Conservation (phyloP, 2,113 vertebrate genomes). For the Urocolius indicus region DNA sequence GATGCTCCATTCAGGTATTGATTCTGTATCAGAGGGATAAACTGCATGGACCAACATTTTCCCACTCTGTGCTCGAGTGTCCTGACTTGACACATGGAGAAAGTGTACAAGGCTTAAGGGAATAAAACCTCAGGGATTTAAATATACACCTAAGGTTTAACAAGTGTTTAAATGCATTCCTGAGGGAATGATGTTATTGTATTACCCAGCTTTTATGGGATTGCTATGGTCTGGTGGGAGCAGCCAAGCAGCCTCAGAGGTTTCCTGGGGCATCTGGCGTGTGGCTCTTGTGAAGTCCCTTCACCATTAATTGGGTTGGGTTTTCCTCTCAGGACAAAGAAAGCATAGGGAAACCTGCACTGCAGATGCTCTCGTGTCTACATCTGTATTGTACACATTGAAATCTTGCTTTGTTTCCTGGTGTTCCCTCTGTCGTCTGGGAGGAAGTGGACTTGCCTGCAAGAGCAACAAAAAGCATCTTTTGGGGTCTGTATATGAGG, state of each 20-base stretch:
- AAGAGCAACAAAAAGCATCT: not conserved
- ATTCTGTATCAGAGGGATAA: not conserved
- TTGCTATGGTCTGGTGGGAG: not conserved
- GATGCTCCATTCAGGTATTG: not conserved
- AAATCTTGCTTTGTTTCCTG: not conserved
- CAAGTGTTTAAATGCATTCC: not conserved
- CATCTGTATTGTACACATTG: not conserved
- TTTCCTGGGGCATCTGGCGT: not conserved
- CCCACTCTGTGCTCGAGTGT: rapidly evolving
- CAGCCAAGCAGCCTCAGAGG: not conserved
- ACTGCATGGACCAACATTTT: not conserved
- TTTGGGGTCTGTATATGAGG: not conserved
- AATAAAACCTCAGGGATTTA: not conserved
- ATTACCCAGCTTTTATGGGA: not conserved
- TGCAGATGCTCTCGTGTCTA: not conserved
- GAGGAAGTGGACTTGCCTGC: not conserved
- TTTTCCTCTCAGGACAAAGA: not conserved
- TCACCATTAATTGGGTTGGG: not conserved
- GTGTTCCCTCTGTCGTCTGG: not conserved
- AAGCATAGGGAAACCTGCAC: not conserved
- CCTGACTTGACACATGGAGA: rapidly evolving
- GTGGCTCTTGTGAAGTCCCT: rapidly evolving
- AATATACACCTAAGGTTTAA: not conserved
- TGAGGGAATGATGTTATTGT: not conserved
- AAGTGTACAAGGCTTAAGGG: rapidly evolving